Evolutionary conservation across 2,888 invertebrate species (phyloP), one percentile per base, ranked within the genome.

Genomic region (Drosophila villosipedis): DNA sequence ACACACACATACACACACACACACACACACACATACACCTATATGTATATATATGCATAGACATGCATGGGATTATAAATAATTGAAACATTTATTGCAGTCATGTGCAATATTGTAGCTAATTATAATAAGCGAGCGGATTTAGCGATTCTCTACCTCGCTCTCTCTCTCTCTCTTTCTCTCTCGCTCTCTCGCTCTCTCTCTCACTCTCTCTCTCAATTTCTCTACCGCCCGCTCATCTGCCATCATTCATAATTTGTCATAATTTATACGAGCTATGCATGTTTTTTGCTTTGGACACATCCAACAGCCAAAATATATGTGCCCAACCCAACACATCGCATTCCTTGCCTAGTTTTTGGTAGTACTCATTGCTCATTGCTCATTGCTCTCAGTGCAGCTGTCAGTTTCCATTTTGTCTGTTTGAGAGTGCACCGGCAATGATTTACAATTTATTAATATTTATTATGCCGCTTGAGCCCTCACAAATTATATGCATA

Each of bases 11-110:
- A 67, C 54, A 53, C 10, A 37, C 53, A 53, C 28, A 35, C 43
- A 50, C 6, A 31, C 25, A 35, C 25, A 59, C 50, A 61, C 22
- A 69, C 35, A 53, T 30, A 53, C 14, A 25, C 60, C 61, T 16
- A 41, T 43, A 54, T 4, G 30, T 16, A 52, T 43, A 54, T 3
- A 35, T 41, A 6, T n/a, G n/a, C 22, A 49, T 41, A 30, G 5
- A 19, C 33, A 22, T 59, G 61, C 53, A 47, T 61, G 57, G n/a
- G 78, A 78, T 84, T 84, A 86, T 81, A 83, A 83, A 84, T 89
- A 89, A 87, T 80, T 85, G 82, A 86, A 82, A 83, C 87, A 85
- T 89, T 88, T 88, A 89, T 88, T 88, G 89, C 87, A 87, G 83
- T 86, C 87, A 82, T 80, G 76, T 84, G 86, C 84, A 89, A 86